Conservation (phyloP, 2,113 vertebrate genomes). For the rabbit (Oryctolagus cuniculus) region DNA sequence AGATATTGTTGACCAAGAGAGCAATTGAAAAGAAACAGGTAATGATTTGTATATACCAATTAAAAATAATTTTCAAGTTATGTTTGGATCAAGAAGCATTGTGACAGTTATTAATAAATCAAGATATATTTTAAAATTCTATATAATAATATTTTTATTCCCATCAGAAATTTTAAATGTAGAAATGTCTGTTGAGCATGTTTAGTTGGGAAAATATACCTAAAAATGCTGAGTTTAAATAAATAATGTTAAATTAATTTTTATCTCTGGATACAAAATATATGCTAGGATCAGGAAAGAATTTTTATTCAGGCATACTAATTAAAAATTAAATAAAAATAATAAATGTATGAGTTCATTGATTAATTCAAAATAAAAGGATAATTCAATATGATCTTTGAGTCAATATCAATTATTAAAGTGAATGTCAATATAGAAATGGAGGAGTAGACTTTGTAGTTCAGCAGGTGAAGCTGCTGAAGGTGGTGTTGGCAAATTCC, state of each 20-base stretch:
- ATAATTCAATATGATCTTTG: neutral
- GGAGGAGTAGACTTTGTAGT: too few species aligned
- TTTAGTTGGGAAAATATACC: neutral
- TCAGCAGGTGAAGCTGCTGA: too few species aligned
- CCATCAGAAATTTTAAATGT: neutral
- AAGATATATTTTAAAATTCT: neutral
- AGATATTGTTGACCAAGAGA: neutral
- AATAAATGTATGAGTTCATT: neutral
- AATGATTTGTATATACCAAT: neutral
- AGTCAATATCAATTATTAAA: neutral
- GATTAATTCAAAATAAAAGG: neutral
- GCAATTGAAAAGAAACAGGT: neutral
- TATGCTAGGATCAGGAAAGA: neutral
- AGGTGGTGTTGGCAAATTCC: too few species aligned
- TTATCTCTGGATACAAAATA: neutral
- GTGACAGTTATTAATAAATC: neutral
- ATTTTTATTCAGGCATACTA: neutral
- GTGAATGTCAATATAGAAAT: neutral
- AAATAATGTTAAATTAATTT: neutral
- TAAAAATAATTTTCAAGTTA: neutral
- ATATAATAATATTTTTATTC: neutral
- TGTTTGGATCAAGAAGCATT: neutral
- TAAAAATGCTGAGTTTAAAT: neutral
- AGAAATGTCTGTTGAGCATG: neutral
- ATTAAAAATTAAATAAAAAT: neutral